Evolutionary conservation across 2,888 invertebrate genomes (phyloP).

Genomic region (Drosophila neotestacea): DNA sequence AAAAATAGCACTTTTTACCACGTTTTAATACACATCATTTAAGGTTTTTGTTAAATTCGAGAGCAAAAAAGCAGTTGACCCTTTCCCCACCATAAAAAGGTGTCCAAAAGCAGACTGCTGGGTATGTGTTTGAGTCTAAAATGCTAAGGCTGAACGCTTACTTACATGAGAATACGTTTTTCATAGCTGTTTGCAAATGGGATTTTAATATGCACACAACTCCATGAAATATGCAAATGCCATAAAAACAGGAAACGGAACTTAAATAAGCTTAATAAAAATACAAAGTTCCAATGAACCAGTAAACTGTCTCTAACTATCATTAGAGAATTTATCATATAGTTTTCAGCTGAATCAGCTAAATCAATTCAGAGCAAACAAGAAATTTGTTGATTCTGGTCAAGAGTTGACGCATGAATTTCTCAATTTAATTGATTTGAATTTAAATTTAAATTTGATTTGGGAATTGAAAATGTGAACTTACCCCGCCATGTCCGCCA

Average conservation of each 20-base stretch:
- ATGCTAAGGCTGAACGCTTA: slow-evolving; percentile 32
- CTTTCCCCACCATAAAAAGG: background rate
- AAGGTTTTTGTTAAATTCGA: slow-evolving; percentile 17
- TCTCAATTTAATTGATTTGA: slow-evolving; percentile 42
- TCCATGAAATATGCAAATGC: slow-evolving; percentile 47
- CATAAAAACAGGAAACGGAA: slow-evolving; percentile 28
- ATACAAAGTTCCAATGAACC: slow-evolving; percentile 13
- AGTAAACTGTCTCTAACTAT: slow-evolving; percentile 9
- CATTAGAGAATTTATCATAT: slow-evolving; percentile 4
- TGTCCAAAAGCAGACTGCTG: background rate
- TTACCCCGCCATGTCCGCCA: slow-evolving; percentile 89
- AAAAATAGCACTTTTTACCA: background rate
- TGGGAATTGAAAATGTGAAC: slow-evolving; percentile 50
- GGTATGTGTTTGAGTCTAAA: background rate
- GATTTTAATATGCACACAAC: slow-evolving; percentile 44
- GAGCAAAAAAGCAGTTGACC: background rate
- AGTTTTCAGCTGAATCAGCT: slow-evolving; percentile 16
- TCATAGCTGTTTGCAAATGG: slow-evolving; percentile 32
- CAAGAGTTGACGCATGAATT: slow-evolving; percentile 16
- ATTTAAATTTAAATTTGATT: slow-evolving; percentile 10
- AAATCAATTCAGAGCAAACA: background rate
- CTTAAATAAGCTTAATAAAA: slow-evolving; percentile 13
- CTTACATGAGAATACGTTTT: slow-evolving; percentile 44
- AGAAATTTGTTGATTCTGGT: slow-evolving; percentile 19
- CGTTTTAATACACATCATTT: slow-evolving; percentile 14